Conservation (phyloP, 2,888 invertebrate species). For the Lymantria dispar region DNA sequence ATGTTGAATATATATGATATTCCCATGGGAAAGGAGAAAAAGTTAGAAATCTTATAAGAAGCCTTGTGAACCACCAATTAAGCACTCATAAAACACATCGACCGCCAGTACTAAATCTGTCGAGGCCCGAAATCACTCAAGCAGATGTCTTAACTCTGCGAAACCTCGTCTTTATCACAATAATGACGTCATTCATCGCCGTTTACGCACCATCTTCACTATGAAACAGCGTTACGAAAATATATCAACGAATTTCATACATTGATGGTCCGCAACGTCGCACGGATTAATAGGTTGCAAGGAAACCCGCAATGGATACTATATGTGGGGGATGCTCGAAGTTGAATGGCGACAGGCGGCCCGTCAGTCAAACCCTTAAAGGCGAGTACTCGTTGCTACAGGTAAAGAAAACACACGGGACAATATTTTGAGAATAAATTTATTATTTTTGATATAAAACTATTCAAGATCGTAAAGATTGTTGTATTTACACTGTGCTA, state of each 20-base stretch:
- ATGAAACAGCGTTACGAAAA: slow-evolving; percentile 17
- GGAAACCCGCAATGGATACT: slow-evolving; percentile 38
- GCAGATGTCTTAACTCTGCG: slow-evolving; percentile 67
- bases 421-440: slow-evolving; percentile 9
- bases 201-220: slow-evolving; percentile 50
- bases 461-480: too few relatives aligned
- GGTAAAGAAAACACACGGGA: slow-evolving; percentile 50
- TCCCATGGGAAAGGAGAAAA: not conserved
- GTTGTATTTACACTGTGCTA: too few relatives aligned
- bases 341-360: slow-evolving; percentile 40
- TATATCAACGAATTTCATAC: slow-evolving; percentile 16
- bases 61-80: slow-evolving; percentile 31
- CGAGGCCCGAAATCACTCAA: slow-evolving; percentile 59
- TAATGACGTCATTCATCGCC: slow-evolving; percentile 76
- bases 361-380: slow-evolving; percentile 66
- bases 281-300: not conserved
- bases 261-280: slow-evolving; percentile 28
- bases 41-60: slow-evolving; percentile 9
- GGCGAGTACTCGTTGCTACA: slow-evolving; percentile 50
- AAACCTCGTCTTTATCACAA: slow-evolving; percentile 68
- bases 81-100: slow-evolving; percentile 33
- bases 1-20: not conserved
- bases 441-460: too few relatives aligned
- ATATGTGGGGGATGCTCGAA: slow-evolving; percentile 10
- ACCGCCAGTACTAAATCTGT: slow-evolving; percentile 50